Base-by-base conservation (phyloP, 1,140 invertebrate genomes). In the Drosophila persimilis region DNA sequence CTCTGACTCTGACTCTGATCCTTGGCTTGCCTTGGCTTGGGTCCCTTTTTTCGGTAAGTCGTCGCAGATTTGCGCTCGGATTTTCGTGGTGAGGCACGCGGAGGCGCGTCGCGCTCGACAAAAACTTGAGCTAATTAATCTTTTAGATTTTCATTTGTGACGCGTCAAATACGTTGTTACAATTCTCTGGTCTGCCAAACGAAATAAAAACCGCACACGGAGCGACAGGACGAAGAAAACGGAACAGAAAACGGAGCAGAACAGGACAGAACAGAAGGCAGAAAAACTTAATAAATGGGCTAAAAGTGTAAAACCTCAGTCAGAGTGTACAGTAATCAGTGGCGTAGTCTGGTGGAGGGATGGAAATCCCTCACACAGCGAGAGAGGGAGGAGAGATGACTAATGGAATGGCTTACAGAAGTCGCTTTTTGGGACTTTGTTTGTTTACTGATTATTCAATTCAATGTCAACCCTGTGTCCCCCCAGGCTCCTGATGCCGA, bases 101-200 rank as follows among this genome's bases (percentile, higher is more conserved):
- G 35, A 29, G 48, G 41, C 41, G 55, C 56, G 77, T 73, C 64
- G 72, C 58, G 73, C 54, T 45, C 51, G 47, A 54, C 66, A 86
- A 88, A 86, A 86, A 86, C 78, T 86, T 86, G 83, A 83, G 83
- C 83, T 86, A 86, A 86, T 86, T 86, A 86, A 86, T 86, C 83
- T 86, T 86, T 86, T 83, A 89, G 83, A 86, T 86, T 86, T 86
- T 86, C 83, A 86, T 86, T 86, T 86, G 84, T 86, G 83, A 86
- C 83, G 84, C 83, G 83, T 83, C 81, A 88, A 86, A 88, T 86
- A 86, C 81, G 83, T 67, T 88, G 71, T 77, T 75, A 76, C 73
- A 76, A 65, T 88, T 88, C 24, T 81, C 73, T 65, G 77, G 70
- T 75, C 73, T 81, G 83, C 81, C 80, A 81, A 65, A 71, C 77